Evolutionary conservation across 1,140 invertebrate species (phyloP).

Genomic region (Neomicropteryx cornuta): DNA sequence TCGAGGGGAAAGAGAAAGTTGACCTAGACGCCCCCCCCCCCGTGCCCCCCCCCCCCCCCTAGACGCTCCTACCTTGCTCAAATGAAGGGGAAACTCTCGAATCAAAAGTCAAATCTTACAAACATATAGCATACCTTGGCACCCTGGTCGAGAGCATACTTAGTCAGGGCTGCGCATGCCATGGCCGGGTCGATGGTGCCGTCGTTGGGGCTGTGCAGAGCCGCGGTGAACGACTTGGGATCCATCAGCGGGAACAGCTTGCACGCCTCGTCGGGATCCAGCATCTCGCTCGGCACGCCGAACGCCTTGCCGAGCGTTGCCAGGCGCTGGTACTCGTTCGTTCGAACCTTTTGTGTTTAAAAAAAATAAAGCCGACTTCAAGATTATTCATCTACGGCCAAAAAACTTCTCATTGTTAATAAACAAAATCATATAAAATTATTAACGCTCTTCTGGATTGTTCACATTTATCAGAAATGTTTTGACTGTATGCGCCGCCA

Average conservation of each 20-base stretch:
- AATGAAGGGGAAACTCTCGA: constrained; percentile 2
- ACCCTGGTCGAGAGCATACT: constrained; percentile 55
- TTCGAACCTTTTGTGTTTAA: constrained; percentile 58
- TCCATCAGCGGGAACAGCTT: constrained; percentile 73
- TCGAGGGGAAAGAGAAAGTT: too few species aligned
- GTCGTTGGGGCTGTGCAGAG: constrained; percentile 70
- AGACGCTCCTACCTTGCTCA: constrained; percentile 5
- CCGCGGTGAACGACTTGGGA: constrained; percentile 57
- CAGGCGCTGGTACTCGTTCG: constrained; percentile 76
- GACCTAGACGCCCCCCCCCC: too few species aligned
- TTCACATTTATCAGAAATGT: too few species aligned
- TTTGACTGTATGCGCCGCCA: too few species aligned
- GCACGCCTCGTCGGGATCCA: constrained; percentile 59
- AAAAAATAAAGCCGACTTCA: too few species aligned
- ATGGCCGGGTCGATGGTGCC: constrained; percentile 73
- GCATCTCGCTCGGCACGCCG: constrained; percentile 61
- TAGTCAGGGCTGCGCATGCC: constrained; percentile 61
- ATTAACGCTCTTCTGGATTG: too few species aligned
- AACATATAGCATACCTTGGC: constrained; percentile 45
- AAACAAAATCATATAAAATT: too few species aligned
- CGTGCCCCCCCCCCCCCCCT: too few species aligned
- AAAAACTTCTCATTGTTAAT: too few species aligned
- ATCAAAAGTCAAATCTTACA: constrained; percentile 1
- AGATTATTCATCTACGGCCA: too few species aligned
- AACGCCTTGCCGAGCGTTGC: constrained; percentile 65